Evolutionary conservation across 2,797 vertebrate species (phyloP), one percentile per base, ranked within the genome.

Genomic region (Pygocentrus nattereri): DNA sequence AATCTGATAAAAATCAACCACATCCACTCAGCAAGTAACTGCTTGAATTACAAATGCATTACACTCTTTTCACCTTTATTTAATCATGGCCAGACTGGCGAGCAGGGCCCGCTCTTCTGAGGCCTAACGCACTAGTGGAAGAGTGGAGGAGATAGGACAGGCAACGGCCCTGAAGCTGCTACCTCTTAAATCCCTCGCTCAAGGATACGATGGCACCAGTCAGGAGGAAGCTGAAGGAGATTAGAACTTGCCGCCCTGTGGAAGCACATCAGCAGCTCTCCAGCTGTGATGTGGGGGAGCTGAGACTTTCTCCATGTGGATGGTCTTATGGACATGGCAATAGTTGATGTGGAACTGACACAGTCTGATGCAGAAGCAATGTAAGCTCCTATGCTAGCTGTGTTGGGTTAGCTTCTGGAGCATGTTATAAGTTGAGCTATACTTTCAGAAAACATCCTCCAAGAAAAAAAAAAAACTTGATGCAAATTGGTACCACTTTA

Each of bases 11-110:
- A 82, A 79, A 75, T 74, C 65, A 49, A 59, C 69, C 54, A 68
- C 52, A 62, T 62, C 34, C 18, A 69, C 75, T n/a, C 49, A 27
- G 4, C 67, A 59, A 58, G 64, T 2, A 38, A 68, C 61, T 69
- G 72, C 34, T 74, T 65, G 79, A 80, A 80, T 80, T 75, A 74
- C 79, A 74, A 80, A 74, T 74, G 50, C 25, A 61, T 50, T 27
- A 71, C 58, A 41, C 50, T 67, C 34, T 15, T 62, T 80, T 47
- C 21, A 56, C 62, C 62, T 81, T 65, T 44, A 68, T 59, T 68
- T 52, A 58, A 62, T 30, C 41, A 52, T 18, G 30, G 77, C 18
- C 27, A 44, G 58, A 12, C 64, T 65, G n/a, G 10, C 11, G 41
- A 78, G 76, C 58, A 23, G 25, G 58, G 58, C 25, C 15, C 61